phyloP scores from a whole-genome alignment of 2,113 vertebrate genomes.

The Onychostoma macrolepis region DNA sequence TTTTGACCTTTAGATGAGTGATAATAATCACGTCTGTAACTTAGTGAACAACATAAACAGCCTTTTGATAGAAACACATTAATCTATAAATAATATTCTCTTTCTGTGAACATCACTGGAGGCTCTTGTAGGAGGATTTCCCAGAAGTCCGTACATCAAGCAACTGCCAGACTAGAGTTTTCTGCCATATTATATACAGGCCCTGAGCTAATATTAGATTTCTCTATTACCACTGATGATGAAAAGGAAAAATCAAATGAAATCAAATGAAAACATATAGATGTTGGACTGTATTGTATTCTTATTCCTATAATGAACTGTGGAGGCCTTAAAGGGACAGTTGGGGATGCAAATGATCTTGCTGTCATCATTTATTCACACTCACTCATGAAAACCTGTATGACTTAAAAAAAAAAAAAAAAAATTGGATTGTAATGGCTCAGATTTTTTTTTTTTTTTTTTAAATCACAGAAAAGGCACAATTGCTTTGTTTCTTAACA shows the following conservation, averaged over 20 bases:
- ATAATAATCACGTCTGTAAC: neutral
- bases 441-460: too few species aligned
- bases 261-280: slow-evolving; percentile 35
- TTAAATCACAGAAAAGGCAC: neutral
- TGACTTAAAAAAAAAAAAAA: too few species aligned
- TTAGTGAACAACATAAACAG: neutral
- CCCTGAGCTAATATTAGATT: slow-evolving; percentile 25
- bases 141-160: slow-evolving; percentile 17
- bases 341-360: too few species aligned
- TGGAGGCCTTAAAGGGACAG: neutral
- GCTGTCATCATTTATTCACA: neutral
- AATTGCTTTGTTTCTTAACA: neutral
- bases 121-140: slow-evolving; percentile 14
- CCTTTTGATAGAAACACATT: slow-evolving; percentile 16
- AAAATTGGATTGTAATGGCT: too few species aligned
- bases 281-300: neutral
- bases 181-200: slow-evolving; percentile 15
- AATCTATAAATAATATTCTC: slow-evolving; percentile 28
- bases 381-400: neutral
- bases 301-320: neutral
- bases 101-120: slow-evolving; percentile 1
- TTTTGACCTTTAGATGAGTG: neutral
- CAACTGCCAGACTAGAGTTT: slow-evolving; percentile 13
- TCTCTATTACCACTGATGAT: slow-evolving; percentile 21
- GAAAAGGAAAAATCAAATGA: neutral